A percentile compares a stretch with the other conserved stretches of the same genome.
phyloP scores from a whole-genome alignment of 2,113 vertebrate species.

The Tinamus guttatus region DNA sequence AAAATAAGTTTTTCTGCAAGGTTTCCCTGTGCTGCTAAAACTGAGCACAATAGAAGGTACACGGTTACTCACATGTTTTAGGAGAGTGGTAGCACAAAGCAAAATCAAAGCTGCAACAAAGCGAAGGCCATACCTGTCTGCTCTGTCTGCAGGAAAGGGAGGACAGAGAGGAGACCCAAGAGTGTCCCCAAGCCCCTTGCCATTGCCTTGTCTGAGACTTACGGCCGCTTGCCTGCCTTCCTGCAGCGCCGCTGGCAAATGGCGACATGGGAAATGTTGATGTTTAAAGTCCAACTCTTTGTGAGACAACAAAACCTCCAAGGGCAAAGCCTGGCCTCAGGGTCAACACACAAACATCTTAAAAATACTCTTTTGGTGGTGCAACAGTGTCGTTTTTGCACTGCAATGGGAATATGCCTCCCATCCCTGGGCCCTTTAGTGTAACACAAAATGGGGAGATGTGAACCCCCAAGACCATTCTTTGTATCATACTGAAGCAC shows the following conservation, averaged over 20 bases:
- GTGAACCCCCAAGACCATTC: neutral
- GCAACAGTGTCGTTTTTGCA: neutral
- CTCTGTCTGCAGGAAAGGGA: conserved; percentile 63
- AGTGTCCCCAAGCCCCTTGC: conserved; percentile 48
- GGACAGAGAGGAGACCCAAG: conserved; percentile 53
- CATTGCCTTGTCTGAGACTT: conserved; percentile 41
- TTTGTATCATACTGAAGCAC: neutral
- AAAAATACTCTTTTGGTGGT: neutral
- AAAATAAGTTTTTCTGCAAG: neutral
- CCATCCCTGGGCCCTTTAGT: rapidly evolving
- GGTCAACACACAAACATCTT: neutral
- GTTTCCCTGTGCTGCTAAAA: neutral
- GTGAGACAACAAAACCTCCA: conserved; percentile 38
- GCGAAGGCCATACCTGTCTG: conserved; percentile 72
- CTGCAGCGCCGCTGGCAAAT: neutral
- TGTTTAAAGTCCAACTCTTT: conserved; percentile 72
- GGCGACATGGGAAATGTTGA: neutral
- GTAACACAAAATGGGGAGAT: rapidly evolving
- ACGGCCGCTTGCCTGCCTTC: neutral
- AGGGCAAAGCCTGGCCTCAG: neutral
- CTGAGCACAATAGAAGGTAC: neutral
- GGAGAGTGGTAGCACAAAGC: neutral
- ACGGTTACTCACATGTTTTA: neutral
- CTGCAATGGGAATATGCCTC: neutral
- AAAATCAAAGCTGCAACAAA: neutral